Conservation (phyloP, 2,797 vertebrate genomes). For the Pseudotriccus pelzelni region DNA sequence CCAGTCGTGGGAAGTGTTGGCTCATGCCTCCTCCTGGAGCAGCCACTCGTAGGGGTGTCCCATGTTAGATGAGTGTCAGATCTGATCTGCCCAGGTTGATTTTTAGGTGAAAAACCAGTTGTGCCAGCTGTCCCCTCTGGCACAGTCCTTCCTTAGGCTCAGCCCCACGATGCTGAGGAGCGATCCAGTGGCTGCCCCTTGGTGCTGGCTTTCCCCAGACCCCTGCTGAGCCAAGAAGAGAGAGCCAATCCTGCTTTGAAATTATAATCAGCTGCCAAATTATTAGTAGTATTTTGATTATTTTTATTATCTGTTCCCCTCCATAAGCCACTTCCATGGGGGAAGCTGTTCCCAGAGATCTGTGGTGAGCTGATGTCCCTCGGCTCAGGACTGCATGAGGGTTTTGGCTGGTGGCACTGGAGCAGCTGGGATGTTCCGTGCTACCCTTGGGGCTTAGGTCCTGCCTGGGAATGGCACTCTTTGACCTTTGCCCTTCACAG, state of each 20-base stretch:
- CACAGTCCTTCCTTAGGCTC: neutral
- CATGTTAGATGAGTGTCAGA: fast-evolving
- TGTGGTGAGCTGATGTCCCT: neutral
- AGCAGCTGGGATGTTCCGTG: neutral
- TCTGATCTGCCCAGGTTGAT: neutral
- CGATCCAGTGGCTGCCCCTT: fast-evolving
- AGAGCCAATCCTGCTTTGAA: neutral
- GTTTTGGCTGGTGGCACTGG: neutral
- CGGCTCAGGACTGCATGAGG: neutral
- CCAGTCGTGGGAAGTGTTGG: fast-evolving
- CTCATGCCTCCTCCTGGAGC: fast-evolving
- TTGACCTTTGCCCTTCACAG: neutral
- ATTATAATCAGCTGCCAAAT: neutral
- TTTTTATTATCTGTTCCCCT: neutral
- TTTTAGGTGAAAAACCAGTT: neutral
- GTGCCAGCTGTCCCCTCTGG: neutral
- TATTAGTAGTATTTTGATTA: neutral
- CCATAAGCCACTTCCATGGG: neutral
- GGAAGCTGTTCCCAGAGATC: neutral
- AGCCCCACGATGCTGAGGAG: fast-evolving
- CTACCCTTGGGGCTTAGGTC: neutral
- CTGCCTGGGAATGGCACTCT: neutral
- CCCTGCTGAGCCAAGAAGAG: neutral
- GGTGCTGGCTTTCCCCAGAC: neutral
- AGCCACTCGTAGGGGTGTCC: neutral